Evolutionary conservation across 2,797 vertebrate genomes (phyloP).

Genomic region (Periparus ater): DNA sequence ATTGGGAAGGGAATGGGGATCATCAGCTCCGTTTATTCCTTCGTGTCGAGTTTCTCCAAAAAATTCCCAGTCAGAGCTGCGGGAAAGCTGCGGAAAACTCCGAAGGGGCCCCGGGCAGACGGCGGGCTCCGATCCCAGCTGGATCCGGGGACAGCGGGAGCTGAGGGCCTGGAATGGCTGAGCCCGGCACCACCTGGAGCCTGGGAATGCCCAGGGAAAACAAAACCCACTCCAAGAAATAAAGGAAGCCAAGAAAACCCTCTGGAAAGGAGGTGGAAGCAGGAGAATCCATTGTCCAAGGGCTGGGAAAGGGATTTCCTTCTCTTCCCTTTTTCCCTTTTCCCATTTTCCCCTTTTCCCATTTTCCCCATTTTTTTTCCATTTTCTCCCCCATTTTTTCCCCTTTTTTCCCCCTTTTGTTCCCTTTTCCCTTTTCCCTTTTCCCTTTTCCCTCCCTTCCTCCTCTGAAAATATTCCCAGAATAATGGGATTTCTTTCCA

Average conservation of each 20-base stretch:
- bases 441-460: rapidly evolving
- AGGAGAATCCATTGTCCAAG: not conserved
- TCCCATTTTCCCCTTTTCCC: not conserved
- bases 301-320: not conserved
- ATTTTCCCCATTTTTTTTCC: not conserved
- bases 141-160: not conserved
- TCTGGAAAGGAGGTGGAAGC: too few species aligned
- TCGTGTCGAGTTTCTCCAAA: not conserved
- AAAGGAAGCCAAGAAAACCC: not conserved
- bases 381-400: not conserved
- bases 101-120: not conserved
- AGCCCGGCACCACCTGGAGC: not conserved
- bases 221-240: not conserved
- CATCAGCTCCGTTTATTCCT: not conserved
- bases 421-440: not conserved
- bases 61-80: not conserved
- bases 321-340: not conserved
- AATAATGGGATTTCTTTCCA: not conserved
- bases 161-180: not conserved
- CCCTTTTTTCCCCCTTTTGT: too few species aligned
- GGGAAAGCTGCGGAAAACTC: not conserved
- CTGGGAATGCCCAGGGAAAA: not conserved
- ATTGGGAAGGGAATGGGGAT: not conserved
- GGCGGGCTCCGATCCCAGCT: not conserved
- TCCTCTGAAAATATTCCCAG: not conserved